Evolutionary conservation across 2,797 vertebrate species (phyloP), one percentile per base, ranked within the genome.

Genomic region (Phrynocephalus guinanensis): DNA sequence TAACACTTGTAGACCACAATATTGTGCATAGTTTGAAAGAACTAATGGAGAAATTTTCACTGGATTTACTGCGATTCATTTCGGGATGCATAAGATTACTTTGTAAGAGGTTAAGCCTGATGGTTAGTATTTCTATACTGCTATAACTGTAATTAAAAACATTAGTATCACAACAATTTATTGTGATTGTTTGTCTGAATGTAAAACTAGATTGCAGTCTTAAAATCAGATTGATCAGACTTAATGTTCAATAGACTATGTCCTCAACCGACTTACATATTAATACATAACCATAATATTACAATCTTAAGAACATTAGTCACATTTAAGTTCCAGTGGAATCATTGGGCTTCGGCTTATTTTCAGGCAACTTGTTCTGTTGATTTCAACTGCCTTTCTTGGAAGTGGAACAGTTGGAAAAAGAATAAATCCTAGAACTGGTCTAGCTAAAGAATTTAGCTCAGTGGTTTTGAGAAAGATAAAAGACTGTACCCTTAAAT

Each of bases 161-260:
- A 50, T 9, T 26, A 56, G 26, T 66, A 44, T 26, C 50, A 72
- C 1, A 28, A 63, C 22, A 26, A 60, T 86, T 63, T 72, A 2
- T 56, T 56, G 48, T 38, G n/a, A 86, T 80, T 80, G 44, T 78
- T 24, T 30, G 9, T 72, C 20, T 56, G 70, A 86, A 86, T 66
- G n/a, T 79, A 3, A 48, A 77, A 81, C 28, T 81, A 63, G 33
- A 0, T 73, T n/a, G 18, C 22, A 66, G 63, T 78, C n/a, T 24
- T 83, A 67, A 10, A 60, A 71, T 83, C 9, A 85, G 26, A 8
- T 6, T 4, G 22, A 63, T 60, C 52, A 82, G 38, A 48, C 56
- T 3, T 10, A 72, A 70, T 44, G 33, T 79, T 86, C 10, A 18
- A 8, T 72, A n/a, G 24, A 0, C n/a, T 3, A 28, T 77, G 22